Conservation (phyloP, 2,797 vertebrate genomes). For the Neopelma chrysocephalum region DNA sequence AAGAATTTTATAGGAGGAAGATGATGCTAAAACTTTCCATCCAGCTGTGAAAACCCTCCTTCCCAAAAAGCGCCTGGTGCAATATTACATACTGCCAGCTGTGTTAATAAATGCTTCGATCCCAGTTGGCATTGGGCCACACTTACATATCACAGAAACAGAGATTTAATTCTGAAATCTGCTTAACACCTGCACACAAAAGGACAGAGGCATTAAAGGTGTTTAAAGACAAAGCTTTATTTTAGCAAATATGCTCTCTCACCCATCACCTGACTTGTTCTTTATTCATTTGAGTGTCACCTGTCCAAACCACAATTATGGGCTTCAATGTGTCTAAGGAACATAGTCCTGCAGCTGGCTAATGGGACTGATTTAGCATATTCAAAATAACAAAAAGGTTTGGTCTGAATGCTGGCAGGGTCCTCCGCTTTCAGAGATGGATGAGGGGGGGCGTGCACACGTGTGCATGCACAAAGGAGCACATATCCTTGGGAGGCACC, state of each 20-base stretch:
- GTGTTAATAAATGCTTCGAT: conserved; percentile 44
- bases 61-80: not conserved
- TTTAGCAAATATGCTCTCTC: not conserved
- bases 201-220: conserved; percentile 27
- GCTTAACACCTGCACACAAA: conserved; percentile 38
- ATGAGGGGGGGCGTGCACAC: fast-evolving
- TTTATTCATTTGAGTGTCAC: conserved; percentile 33
- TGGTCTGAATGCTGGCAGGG: not conserved
- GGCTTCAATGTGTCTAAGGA: not conserved
- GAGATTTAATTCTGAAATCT: conserved; percentile 16
- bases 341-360: not conserved
- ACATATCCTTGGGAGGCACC: not conserved
- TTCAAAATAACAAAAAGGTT: not conserved
- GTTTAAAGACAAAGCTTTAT: conserved; percentile 30
- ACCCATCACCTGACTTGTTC: not conserved
- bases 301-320: not conserved
- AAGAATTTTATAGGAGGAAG: not conserved
- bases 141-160: not conserved
- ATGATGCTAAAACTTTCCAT: not conserved
- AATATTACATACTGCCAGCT: conserved; percentile 8
- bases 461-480: not conserved
- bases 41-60: conserved; percentile 21
- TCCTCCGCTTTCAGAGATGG: not conserved
- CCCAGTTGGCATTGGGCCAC: not conserved
- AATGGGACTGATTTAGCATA: not conserved